phyloP scores from a whole-genome alignment of 2,797 vertebrate genomes.

The Pseudochaenichthys georgianus region DNA sequence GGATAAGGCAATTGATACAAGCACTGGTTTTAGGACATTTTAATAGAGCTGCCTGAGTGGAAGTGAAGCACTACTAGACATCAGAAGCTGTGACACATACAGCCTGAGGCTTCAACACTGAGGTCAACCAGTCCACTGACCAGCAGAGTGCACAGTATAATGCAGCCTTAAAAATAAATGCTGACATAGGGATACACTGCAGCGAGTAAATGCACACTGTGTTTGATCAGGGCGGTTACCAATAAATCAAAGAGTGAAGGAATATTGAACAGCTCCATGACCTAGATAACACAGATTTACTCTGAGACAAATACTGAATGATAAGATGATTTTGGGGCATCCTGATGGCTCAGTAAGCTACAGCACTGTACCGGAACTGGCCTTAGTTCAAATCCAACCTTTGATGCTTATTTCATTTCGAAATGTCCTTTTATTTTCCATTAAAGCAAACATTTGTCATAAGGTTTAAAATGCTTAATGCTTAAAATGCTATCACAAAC shows the following conservation, averaged over 20 bases:
- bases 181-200: constrained; percentile 38
- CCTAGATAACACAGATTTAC: background rate
- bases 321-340: background rate
- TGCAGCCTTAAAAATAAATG: constrained; percentile 54
- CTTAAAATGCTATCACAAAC: background rate
- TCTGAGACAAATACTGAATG: background rate
- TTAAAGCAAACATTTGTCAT: too few relatives aligned
- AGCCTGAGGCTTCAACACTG: constrained; percentile 48
- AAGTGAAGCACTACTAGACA: constrained; percentile 63
- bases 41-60: constrained; percentile 35
- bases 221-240: background rate
- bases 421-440: too few relatives aligned
- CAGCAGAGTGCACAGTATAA: constrained; percentile 39
- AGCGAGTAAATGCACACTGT: constrained; percentile 24
- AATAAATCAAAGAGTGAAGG: constrained; percentile 20
- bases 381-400: constrained; percentile 1
- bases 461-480: background rate
- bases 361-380: background rate
- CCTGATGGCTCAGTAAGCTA: background rate
- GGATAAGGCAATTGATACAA: constrained; percentile 25
- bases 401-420: background rate
- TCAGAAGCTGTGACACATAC: constrained; percentile 64
- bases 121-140: constrained; percentile 59
- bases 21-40: constrained; percentile 42
- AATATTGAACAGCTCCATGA: constrained; percentile 7